These are phyloP conservation scores for Spodoptera frugiperda DNA, from an alignment of 1,140 invertebrate species.

Conservation along the genomic window DNA sequence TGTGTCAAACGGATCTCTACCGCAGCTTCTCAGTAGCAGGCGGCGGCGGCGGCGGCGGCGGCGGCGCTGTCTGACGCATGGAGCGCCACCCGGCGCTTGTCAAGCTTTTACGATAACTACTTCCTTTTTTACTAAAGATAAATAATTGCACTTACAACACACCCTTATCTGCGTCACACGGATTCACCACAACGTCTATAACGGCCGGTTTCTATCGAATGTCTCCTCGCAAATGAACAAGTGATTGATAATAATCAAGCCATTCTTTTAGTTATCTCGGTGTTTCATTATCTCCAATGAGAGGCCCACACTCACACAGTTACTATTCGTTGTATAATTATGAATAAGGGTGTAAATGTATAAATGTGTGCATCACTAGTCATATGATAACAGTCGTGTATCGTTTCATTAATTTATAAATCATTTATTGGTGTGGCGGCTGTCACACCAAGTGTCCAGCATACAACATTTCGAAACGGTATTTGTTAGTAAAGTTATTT, in stretches of 20 bases:
- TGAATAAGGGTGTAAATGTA: not conserved
- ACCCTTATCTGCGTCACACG: conserved; percentile 4
- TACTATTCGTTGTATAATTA: not conserved
- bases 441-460: no score
- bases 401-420: no score
- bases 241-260: not conserved
- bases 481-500: no score
- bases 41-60: not conserved
- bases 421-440: no score
- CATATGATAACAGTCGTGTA: no score
- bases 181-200: not conserved
- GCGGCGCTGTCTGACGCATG: not conserved
- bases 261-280: not conserved
- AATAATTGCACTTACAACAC: not conserved
- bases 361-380: no score
- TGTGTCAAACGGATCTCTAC: not conserved
- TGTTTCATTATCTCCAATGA: not conserved
- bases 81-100: conserved; percentile 26
- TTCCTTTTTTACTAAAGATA: not conserved
- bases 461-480: no score
- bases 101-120: not conserved
- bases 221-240: no score
- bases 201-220: no score
- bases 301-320: not conserved
- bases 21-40: conserved; percentile 15